These are phyloP conservation scores for Adelosebastes latens DNA, from an alignment of 2,797 vertebrate species.

Conservation along the genomic window DNA sequence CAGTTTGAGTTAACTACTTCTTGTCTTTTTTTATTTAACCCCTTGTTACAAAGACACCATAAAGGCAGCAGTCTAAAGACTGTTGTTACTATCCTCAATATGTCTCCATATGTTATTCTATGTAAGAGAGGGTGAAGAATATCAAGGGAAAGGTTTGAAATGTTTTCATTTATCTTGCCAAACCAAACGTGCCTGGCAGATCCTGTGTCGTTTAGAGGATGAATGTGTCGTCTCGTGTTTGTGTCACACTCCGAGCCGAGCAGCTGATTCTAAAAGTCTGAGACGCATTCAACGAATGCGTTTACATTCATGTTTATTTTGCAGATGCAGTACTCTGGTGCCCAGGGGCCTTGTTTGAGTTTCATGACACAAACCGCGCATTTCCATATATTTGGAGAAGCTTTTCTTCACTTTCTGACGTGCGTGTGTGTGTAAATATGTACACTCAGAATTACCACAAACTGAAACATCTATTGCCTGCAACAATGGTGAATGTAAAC, in stretches of 20 bases:
- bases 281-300: not conserved
- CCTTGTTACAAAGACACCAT: slow-evolving; percentile 1
- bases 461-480: not conserved
- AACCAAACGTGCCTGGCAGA: slow-evolving; percentile 43
- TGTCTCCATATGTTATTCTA: not conserved
- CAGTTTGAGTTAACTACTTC: not conserved
- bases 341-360: not conserved
- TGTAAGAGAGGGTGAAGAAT: not conserved
- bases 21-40: slow-evolving; percentile 6
- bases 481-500: too few species aligned
- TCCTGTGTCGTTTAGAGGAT: slow-evolving; percentile 3
- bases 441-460: not conserved
- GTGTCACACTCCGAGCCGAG: not conserved
- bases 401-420: not conserved
- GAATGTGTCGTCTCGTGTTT: slow-evolving; percentile 1
- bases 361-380: not conserved
- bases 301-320: slow-evolving; percentile 9
- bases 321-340: not conserved
- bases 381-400: not conserved
- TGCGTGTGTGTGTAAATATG: not conserved
- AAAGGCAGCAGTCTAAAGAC: not conserved
- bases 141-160: not conserved
- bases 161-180: slow-evolving; percentile 22
- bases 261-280: not conserved
- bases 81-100: not conserved